These are phyloP conservation scores for Metopia argyrocephala DNA, from an alignment of 2,888 invertebrate genomes.

Conservation along the genomic window DNA sequence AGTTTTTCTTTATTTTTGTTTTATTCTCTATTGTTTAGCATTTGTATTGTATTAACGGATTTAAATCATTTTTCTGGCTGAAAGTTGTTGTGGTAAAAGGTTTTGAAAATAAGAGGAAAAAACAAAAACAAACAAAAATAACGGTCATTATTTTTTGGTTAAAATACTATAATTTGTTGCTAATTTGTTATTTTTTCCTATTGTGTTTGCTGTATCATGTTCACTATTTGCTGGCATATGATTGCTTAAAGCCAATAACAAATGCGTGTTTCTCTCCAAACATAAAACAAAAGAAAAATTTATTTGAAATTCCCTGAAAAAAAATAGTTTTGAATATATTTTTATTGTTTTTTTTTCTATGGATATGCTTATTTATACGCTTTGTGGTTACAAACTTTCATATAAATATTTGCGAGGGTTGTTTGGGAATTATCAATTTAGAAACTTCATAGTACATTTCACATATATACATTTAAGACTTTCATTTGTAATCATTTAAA, in stretches of 20 bases:
- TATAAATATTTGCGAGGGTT: not conserved
- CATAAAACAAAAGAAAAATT: not conserved
- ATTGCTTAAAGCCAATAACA: not conserved
- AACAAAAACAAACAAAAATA: no score
- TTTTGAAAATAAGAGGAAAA: no score
- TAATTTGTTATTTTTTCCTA: slow-evolving; percentile 48
- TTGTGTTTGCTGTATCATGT: not conserved
- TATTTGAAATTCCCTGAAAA: not conserved
- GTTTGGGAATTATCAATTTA: no score
- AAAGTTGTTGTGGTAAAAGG: slow-evolving; percentile 54
- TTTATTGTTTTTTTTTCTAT: not conserved
- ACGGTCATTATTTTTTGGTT: slow-evolving; percentile 54
- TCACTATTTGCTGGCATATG: not conserved
- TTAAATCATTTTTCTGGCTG: slow-evolving; percentile 55
- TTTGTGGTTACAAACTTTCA: not conserved
- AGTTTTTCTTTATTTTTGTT: not conserved
- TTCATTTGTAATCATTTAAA: not conserved
- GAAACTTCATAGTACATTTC: no score
- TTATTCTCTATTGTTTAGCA: not conserved
- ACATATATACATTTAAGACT: not conserved
- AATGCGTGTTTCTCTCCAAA: not conserved
- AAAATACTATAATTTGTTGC: slow-evolving; percentile 57
- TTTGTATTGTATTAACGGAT: slow-evolving; percentile 25
- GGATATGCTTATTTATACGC: not conserved
- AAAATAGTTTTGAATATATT: not conserved